Evolutionary conservation across 2,113 vertebrate species (phyloP), one percentile per base, ranked within the genome.

Genomic region (Zosterops pallidus): DNA sequence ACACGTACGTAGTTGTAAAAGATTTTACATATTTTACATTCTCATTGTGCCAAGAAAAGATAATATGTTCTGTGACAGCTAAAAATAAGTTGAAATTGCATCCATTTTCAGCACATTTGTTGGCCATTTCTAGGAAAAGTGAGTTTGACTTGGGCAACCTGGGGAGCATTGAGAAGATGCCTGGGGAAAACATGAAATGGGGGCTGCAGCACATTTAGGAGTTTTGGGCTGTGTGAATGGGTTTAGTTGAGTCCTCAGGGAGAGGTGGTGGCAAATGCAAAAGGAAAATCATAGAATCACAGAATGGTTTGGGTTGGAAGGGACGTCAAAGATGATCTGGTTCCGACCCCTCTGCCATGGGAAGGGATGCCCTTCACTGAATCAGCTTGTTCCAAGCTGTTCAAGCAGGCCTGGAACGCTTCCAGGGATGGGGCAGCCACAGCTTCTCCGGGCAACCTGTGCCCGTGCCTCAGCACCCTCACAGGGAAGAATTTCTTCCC

Each of bases 181-280:
- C 11, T 8, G 4, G 5, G 24, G 9, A 60, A 79, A 29, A 21
- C 3, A 2, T 1, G 12, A 41, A 56, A 17, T 0, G 0, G 5
- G n/a, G 13, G 37, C 9, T 72, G 31, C 47, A 62, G 28, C 5
- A 11, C 5, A 2, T 9, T 23, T 20, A 18, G 26, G n/a, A 49
- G 11, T 7, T 19, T 46, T 47, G 39, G 46, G 0, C 9, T 31
- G 17, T 9, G 10, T 17, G 19, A n/a, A n/a, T 0, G 0, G 8
- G n/a, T 11, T 56, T 7, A 5, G 39, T 15, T 23, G n/a, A 17
- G 5, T 46, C 26, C 49, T 23, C 35, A 29, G 13, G 20, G 11
- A n/a, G 2, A 14, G 8, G 14, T 2, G 1, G 19, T 2, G 9
- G 5, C 6, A 35, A 42, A 15, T 1, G 5, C 21, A 14, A 50